Conservation (phyloP, 2,888 invertebrate genomes). For the Subacronicta megacephala region DNA sequence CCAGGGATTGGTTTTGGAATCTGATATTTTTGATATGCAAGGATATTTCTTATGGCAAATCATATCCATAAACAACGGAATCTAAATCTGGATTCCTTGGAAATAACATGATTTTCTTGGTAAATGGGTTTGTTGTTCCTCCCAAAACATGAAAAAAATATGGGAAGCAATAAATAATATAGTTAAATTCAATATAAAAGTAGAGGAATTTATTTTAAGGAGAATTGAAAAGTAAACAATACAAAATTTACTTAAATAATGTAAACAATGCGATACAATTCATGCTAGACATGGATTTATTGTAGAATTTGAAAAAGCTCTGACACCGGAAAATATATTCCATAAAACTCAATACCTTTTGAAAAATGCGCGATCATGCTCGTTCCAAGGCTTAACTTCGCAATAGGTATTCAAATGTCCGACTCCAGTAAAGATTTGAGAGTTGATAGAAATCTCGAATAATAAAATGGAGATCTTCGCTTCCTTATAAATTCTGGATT, state of each 20-base stretch:
- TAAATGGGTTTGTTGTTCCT: background rate
- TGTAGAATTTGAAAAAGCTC: conserved; percentile 8
- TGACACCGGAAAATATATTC: conserved; percentile 28
- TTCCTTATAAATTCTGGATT: conserved; percentile 39
- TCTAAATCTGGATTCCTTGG: conserved; percentile 4
- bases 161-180: background rate
- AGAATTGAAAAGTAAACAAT: background rate
- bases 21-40: conserved; percentile 2
- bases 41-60: conserved; percentile 9
- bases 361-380: conserved; percentile 44
- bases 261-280: background rate
- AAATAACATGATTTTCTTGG: too few species aligned
- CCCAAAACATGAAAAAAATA: background rate
- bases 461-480: conserved; percentile 38
- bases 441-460: conserved; percentile 44
- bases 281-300: background rate
- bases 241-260: background rate
- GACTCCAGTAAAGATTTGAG: conserved; percentile 43
- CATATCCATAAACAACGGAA: conserved; percentile 5
- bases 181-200: too few species aligned
- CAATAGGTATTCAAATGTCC: conserved; percentile 54
- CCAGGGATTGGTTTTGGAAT: background rate
- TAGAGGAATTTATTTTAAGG: too few species aligned
- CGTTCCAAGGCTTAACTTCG: conserved; percentile 42
- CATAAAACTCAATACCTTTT: conserved; percentile 41